Base-by-base conservation (phyloP, 1,140 invertebrate species). In the Heliothis subflexa region DNA sequence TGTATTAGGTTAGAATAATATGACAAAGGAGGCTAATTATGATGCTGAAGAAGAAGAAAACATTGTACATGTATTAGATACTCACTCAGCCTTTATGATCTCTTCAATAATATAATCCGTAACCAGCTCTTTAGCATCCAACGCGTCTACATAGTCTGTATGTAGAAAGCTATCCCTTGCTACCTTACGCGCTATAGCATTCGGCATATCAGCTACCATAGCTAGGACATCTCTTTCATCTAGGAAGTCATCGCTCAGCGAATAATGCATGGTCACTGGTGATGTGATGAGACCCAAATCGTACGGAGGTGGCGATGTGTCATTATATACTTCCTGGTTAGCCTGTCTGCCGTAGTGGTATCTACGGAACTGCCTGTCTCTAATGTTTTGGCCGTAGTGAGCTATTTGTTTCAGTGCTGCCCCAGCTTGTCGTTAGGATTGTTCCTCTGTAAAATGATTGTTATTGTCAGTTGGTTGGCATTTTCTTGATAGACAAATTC, bases 331-430 rank as follows among this genome's bases (percentile, higher is more conserved):
- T 18, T 55, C 18, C 7, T 87, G 28, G 76, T 93, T 93, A 2
- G 16, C 52, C 0, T 80, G 3, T 2, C 33, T 12, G 5, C 86
- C 86, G 50, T 88, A 86, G 62, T 92, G 77, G 85, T 86, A 93
- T 50, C 89, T 78, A 71, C 86, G 82, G 78, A 93, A 93, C 2
- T 59, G 7, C 76, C 78, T 88, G 70, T 91, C 88, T 76, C 85
- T 79, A 13, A 93, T 90, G 57, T 92, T 92, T 74, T 93, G 92
- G 4, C 89, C 92, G 49, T 82, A 93, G 68, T 92, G 91, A 1
- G 90, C 90, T 40, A 88, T 73, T 81, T 93, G 92, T 57, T 93
- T 93, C 0, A 93, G 18, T 1, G 92, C 78, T 16, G 87, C 86
- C 0, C 90, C 88, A 9, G 84, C 85, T 57, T 88, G 55, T 68